These are phyloP conservation scores for Ammodytes marinus DNA, from an alignment of 2,113 vertebrate species.

Conservation along the genomic window DNA sequence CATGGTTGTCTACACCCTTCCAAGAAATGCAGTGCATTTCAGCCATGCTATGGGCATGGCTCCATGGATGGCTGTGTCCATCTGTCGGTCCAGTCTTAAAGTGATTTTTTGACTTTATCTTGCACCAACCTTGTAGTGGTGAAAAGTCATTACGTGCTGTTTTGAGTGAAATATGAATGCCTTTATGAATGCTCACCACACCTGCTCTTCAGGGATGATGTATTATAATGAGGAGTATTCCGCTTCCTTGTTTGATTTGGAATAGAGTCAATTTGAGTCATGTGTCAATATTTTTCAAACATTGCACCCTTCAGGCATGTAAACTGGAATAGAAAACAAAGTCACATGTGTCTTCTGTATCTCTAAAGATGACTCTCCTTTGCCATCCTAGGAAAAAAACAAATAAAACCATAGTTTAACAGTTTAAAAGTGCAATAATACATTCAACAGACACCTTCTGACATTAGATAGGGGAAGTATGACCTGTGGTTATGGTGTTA, in stretches of 20 bases:
- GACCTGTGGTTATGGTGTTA: neutral
- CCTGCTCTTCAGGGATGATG: neutral
- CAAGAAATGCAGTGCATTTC: neutral
- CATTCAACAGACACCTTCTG: neutral
- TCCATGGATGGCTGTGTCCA: neutral
- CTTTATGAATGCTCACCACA: neutral
- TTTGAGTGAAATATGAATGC: neutral
- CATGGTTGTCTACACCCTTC: neutral
- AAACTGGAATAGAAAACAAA: constrained; percentile 10
- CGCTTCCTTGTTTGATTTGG: constrained; percentile 10
- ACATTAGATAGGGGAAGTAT: neutral
- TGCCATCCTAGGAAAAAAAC: neutral
- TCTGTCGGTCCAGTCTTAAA: neutral
- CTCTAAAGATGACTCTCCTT: neutral
- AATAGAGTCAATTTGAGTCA: neutral
- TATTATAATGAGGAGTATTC: neutral
- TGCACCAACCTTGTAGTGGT: neutral
- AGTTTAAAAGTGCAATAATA: neutral
- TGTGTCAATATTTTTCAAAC: neutral
- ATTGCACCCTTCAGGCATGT: neutral
- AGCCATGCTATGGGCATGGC: neutral
- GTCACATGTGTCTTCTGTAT: neutral
- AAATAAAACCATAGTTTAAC: neutral
- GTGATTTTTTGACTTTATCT: neutral
- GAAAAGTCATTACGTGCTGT: neutral